These are phyloP conservation scores for Caenorhabditis angaria DNA, from an alignment of 2,888 invertebrate species.

Conservation along the genomic window DNA sequence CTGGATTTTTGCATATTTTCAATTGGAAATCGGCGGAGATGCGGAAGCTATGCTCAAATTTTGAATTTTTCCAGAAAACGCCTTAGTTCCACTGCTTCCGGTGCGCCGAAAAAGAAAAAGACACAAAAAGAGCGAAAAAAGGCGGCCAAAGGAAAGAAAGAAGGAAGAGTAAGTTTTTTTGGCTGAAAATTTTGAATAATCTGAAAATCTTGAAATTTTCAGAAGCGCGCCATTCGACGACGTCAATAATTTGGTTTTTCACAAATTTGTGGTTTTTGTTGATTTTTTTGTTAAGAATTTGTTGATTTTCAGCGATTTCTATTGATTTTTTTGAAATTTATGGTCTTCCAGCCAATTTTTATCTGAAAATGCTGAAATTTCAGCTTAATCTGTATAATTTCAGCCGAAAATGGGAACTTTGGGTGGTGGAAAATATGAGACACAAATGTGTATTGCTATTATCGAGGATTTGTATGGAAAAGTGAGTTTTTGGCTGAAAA, in stretches of 20 bases:
- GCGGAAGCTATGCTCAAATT: no score
- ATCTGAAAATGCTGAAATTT: neutral
- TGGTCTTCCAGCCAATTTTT: neutral
- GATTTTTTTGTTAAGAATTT: conserved; percentile 20
- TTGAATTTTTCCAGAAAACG: conserved; percentile 24
- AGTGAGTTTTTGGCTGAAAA: conserved; percentile 4
- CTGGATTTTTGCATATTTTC: no score
- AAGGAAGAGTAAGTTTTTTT: conserved; percentile 15
- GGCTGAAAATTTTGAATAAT: neutral
- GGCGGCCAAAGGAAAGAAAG: conserved; percentile 35
- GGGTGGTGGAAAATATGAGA: conserved; percentile 51
- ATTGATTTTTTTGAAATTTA: conserved; percentile 6
- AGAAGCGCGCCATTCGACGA: conserved; percentile 37
- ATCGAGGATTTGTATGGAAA: conserved; percentile 66
- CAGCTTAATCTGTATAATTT: neutral
- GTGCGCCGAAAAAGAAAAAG: conserved; percentile 25
- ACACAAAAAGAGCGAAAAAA: conserved; percentile 40
- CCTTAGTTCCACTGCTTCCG: conserved; percentile 13
- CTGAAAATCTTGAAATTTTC: neutral
- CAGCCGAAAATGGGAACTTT: no score
- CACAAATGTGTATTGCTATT: conserved; percentile 57
- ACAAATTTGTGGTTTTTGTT: conserved; percentile 9
- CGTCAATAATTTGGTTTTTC: conserved; percentile 22
- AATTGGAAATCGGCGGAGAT: no score
- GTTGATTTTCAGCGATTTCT: conserved; percentile 3